A percentile compares a stretch with the other conserved stretches of the same genome.
Evolutionary conservation across 1,140 invertebrate genomes (phyloP).

Genomic region (Caenorhabditis remanei): DNA sequence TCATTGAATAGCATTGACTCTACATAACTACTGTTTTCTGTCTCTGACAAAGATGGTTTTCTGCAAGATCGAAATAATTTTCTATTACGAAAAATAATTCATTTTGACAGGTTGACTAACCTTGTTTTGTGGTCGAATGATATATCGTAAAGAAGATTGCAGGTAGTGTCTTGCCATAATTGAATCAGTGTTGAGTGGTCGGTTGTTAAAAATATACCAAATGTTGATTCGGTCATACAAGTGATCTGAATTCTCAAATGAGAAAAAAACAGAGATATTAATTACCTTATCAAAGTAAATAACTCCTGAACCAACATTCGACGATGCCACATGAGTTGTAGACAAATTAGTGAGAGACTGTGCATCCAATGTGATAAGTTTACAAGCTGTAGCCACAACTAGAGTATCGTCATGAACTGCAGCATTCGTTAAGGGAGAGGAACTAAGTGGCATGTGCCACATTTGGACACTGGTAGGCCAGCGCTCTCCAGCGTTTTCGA

Average conservation of each 20-base stretch:
- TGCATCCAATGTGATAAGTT: conserved; percentile 79
- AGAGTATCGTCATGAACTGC: conserved; percentile 78
- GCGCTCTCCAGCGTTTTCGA: conserved; percentile 72
- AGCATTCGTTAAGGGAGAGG: conserved; percentile 79
- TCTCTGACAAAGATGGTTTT: conserved; percentile 57
- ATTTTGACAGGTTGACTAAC: conserved; percentile 14
- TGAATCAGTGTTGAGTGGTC: conserved; percentile 80
- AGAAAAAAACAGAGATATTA: background rate
- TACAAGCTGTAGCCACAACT: conserved; percentile 80
- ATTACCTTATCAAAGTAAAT: conserved; percentile 69
- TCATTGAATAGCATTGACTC: conserved; percentile 79
- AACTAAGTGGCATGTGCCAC: conserved; percentile 80
- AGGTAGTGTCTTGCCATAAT: conserved; percentile 80
- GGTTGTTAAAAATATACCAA: conserved; percentile 80
- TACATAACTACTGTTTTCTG: conserved; percentile 75
- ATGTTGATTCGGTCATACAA: conserved; percentile 70
- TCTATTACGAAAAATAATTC: background rate
- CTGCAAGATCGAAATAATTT: background rate
- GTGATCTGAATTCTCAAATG: conserved; percentile 73
- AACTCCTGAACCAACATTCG: conserved; percentile 72
- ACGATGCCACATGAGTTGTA: conserved; percentile 79
- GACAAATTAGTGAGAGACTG: conserved; percentile 79
- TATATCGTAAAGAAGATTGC: conserved; percentile 80
- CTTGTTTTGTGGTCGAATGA: conserved; percentile 78
- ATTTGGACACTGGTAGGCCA: conserved; percentile 77